Percentiles rank a stretch among this genome's conserved stretches.
phyloP scores from a whole-genome alignment of 1,140 invertebrate genomes.

The Ceratina japonica region DNA sequence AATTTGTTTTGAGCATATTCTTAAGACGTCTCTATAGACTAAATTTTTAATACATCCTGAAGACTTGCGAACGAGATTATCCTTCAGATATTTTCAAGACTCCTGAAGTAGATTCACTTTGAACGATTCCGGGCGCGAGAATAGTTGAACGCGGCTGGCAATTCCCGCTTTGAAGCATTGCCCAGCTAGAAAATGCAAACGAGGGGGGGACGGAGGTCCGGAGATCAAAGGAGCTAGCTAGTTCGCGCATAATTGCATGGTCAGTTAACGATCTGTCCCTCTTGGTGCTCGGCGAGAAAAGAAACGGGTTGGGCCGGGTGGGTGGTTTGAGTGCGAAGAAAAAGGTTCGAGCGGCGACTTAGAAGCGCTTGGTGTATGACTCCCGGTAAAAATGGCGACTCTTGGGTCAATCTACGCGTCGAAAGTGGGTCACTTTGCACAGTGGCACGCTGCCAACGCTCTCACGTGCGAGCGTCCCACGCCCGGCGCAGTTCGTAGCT shows the following conservation, averaged over 20 bases:
- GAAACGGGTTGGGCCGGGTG: conserved; percentile 8
- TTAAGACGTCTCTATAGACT: too few species aligned
- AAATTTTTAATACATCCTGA: too few species aligned
- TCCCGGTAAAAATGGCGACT: conserved; percentile 58
- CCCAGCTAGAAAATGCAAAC: background rate
- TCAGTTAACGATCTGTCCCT: conserved; percentile 48
- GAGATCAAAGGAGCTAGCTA: conserved; percentile 27
- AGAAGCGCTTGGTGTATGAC: conserved; percentile 29
- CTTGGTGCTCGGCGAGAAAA: conserved; percentile 43
- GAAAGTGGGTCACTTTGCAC: conserved; percentile 68
- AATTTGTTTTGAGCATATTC: too few species aligned
- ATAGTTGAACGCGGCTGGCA: background rate
- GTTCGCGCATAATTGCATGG: conserved; percentile 46
- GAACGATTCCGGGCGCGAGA: too few species aligned
- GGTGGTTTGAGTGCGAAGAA: background rate
- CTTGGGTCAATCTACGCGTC: conserved; percentile 66
- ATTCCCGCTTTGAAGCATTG: conserved; percentile 24
- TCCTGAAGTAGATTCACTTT: too few species aligned
- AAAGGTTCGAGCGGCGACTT: conserved; percentile 13
- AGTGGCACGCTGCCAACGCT: conserved; percentile 69
- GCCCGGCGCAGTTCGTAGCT: conserved; percentile 40
- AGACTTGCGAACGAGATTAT: too few species aligned
- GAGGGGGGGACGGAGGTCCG: background rate
- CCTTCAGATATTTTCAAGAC: too few species aligned
- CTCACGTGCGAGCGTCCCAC: conserved; percentile 67